A percentile compares a stretch with the other conserved stretches of the same genome.
Evolutionary conservation across 2,888 invertebrate species (phyloP).

Genomic region (Hemicrepidius hirtus): DNA sequence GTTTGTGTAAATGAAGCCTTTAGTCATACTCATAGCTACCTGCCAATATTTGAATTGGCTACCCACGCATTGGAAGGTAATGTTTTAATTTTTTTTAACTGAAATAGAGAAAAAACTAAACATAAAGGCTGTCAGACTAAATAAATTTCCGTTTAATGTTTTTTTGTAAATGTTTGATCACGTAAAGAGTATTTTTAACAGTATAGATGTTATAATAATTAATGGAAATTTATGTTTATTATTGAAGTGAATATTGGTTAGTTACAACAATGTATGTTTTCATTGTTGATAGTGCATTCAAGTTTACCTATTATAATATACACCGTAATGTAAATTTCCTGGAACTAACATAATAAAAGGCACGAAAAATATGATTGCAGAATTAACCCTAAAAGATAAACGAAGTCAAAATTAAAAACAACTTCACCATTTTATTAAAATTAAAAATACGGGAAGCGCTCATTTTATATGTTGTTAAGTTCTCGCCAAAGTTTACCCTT

Average conservation of each 20-base stretch:
- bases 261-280: neutral
- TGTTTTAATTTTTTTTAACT: no score
- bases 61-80: no score
- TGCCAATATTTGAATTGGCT: no score
- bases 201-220: no score
- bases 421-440: constrained; percentile 47
- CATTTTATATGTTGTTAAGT: constrained; percentile 50
- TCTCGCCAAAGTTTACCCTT: constrained; percentile 40
- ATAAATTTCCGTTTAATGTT: no score
- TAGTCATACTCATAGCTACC: no score
- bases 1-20: no score
- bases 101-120: no score
- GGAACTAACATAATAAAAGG: constrained; percentile 12
- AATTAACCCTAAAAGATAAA: constrained; percentile 44
- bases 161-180: no score
- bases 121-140: no score
- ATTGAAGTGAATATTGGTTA: neutral
- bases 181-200: no score
- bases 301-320: neutral
- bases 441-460: constrained; percentile 45
- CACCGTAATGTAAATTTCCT: neutral
- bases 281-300: neutral
- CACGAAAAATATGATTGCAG: constrained; percentile 30
- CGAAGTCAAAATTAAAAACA: constrained; percentile 49
- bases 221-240: no score